Evolutionary conservation across 2,113 vertebrate genomes (phyloP).

Genomic region (Cottus gobio): DNA sequence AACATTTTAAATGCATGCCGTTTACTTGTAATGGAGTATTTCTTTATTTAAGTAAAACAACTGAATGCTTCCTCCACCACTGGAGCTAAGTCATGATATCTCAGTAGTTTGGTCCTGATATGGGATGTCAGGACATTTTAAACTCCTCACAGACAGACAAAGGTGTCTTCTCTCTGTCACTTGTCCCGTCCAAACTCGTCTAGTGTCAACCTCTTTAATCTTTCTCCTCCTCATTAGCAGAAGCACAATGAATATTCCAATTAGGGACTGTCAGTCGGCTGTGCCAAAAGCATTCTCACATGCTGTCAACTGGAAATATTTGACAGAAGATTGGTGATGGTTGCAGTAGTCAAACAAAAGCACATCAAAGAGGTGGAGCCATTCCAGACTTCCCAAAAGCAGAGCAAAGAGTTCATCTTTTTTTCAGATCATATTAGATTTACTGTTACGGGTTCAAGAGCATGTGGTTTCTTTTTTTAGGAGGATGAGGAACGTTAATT

Average conservation of each 20-base stretch:
- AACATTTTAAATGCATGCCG: background rate
- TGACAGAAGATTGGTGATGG: slow-evolving; percentile 13
- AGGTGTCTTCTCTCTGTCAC: background rate
- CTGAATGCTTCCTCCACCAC: background rate
- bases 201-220: background rate
- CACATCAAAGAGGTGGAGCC: slow-evolving; percentile 9
- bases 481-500: slow-evolving; percentile 41
- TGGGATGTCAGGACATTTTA: background rate
- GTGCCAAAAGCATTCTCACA: slow-evolving; percentile 44
- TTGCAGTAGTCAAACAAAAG: slow-evolving; percentile 28
- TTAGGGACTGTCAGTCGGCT: slow-evolving; percentile 37
- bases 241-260: slow-evolving; percentile 41
- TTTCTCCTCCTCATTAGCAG: slow-evolving; percentile 51
- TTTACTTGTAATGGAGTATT: background rate
- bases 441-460: background rate
- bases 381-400: background rate
- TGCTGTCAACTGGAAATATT: slow-evolving; percentile 44
- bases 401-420: slow-evolving; percentile 5
- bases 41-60: background rate
- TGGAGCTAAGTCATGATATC: background rate
- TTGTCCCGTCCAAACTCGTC: background rate
- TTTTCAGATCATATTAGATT: slow-evolving; percentile 9
- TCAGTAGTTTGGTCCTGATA: background rate
- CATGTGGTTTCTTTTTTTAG: slow-evolving; percentile 27
- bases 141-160: background rate